phyloP scores from a whole-genome alignment of 1,140 invertebrate species.

The Caenorhabditis tropicalis region DNA sequence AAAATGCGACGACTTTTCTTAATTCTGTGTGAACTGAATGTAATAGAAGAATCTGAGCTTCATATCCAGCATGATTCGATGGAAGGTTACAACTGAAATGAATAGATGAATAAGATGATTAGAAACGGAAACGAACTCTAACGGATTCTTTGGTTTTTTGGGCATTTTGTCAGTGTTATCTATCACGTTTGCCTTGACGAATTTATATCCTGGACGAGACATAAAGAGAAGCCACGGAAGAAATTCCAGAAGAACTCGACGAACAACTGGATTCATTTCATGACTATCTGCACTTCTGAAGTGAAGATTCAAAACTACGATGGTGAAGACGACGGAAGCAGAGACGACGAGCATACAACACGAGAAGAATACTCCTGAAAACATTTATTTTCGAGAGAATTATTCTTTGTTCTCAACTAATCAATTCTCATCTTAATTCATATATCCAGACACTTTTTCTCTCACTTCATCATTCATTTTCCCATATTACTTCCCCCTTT shows the following conservation, averaged over 20 bases:
- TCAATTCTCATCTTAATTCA: neutral
- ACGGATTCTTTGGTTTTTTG: constrained; percentile 43
- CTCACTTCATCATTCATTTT: too few species aligned
- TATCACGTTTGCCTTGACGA: constrained; percentile 33
- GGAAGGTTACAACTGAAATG: constrained; percentile 41
- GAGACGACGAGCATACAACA: constrained; percentile 99
- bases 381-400: neutral
- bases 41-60: constrained; percentile 52
- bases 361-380: constrained; percentile 95
- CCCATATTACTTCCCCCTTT: too few species aligned
- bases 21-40: constrained; percentile 51
- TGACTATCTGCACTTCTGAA: constrained; percentile 90
- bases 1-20: constrained; percentile 17
- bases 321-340: constrained; percentile 96
- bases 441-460: neutral
- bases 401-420: too few species aligned
- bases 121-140: neutral
- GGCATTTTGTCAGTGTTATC: constrained; percentile 39
- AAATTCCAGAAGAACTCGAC: constrained; percentile 90
- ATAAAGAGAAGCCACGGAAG: constrained; percentile 91
- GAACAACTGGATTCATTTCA: constrained; percentile 95
- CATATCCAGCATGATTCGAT: constrained; percentile 49
- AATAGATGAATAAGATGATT: neutral
- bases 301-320: constrained; percentile 97
- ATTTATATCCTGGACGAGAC: constrained; percentile 87